phyloP scores from a whole-genome alignment of 2,888 invertebrate species.

The Chesias legatella region DNA sequence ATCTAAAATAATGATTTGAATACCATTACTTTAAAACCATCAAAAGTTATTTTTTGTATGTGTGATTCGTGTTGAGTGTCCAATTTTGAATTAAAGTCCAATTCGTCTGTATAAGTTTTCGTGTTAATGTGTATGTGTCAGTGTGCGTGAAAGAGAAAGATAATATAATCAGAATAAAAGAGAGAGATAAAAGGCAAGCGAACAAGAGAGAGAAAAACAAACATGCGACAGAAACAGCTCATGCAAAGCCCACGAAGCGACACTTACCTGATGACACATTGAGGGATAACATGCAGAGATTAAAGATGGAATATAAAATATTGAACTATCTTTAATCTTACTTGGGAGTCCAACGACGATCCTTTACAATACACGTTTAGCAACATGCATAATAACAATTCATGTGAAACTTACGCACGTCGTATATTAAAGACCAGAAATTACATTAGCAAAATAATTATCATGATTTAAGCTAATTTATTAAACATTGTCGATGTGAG shows the following conservation, averaged over 20 bases:
- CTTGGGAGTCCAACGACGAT: slow-evolving; percentile 79
- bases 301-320: slow-evolving; percentile 50
- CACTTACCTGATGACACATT: slow-evolving; percentile 52
- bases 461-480: slow-evolving; percentile 65
- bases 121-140: slow-evolving; percentile 44
- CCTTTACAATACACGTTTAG: slow-evolving; percentile 65
- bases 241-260: slow-evolving; percentile 58
- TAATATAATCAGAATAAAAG: slow-evolving; percentile 58
- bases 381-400: slow-evolving; percentile 53
- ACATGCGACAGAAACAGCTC: slow-evolving; percentile 69
- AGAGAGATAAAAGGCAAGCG: slow-evolving; percentile 62
- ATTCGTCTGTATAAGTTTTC: slow-evolving; percentile 57
- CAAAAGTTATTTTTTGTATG: slow-evolving; percentile 50
- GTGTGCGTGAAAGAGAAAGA: slow-evolving; percentile 53
- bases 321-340: slow-evolving; percentile 65
- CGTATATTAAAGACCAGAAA: slow-evolving; percentile 53
- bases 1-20: slow-evolving; percentile 47
- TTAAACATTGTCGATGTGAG: slow-evolving; percentile 60
- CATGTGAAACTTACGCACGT: slow-evolving; percentile 38
- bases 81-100: slow-evolving; percentile 67
- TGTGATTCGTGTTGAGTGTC: slow-evolving; percentile 69
- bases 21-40: slow-evolving; percentile 34
- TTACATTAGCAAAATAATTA: slow-evolving; percentile 66
- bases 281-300: slow-evolving; percentile 53
- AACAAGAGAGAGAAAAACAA: slow-evolving; percentile 47